A percentile compares a stretch with the other conserved stretches of the same genome.
Conservation (phyloP, 2,797 vertebrate genomes). For the Phoeniculus purpureus region DNA sequence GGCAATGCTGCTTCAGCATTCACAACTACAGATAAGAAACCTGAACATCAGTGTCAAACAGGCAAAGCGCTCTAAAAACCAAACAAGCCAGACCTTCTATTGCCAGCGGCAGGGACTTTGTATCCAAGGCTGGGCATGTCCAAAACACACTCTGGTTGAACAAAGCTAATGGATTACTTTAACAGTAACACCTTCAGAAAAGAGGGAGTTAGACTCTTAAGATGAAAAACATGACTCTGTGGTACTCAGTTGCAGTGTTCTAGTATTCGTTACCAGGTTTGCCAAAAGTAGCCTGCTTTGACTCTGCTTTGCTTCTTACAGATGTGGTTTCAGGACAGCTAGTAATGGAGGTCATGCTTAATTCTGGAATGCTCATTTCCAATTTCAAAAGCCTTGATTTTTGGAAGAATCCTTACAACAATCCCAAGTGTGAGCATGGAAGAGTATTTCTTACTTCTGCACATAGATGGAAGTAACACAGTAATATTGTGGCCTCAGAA, state of each 20-base stretch:
- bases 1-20: neutral
- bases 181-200: neutral
- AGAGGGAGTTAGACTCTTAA: neutral
- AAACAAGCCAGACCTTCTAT: neutral
- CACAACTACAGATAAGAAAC: neutral
- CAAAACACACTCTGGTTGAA: neutral
- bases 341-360: neutral
- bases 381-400: neutral
- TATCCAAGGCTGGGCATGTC: rapidly evolving
- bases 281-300: neutral
- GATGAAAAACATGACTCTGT: neutral
- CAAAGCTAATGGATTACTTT: neutral
- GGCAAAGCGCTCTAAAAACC: neutral
- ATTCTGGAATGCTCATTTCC: neutral
- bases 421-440: neutral
- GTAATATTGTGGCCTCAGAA: constrained; percentile 93
- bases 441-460: constrained; percentile 84
- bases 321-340: neutral
- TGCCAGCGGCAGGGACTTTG: neutral
- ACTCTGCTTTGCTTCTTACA: neutral
- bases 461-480: constrained; percentile 95
- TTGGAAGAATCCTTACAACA: neutral
- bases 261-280: neutral
- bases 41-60: neutral
- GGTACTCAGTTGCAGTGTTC: neutral